Conservation (phyloP, 2,113 vertebrate species). For the Oplegnathus fasciatus region DNA sequence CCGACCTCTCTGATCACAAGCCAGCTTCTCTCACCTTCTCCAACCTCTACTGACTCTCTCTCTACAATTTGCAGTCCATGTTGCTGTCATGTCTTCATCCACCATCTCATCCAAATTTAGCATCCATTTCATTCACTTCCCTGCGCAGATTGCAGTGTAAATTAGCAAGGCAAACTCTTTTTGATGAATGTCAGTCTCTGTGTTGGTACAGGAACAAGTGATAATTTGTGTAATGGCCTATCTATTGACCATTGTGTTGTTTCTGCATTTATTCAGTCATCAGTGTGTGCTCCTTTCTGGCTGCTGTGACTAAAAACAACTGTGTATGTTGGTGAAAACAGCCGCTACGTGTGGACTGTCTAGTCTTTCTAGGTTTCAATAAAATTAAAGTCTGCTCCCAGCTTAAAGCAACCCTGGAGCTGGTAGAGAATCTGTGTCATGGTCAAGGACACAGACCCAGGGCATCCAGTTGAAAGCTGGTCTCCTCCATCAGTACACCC, state of each 20-base stretch:
- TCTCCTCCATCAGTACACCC: background rate
- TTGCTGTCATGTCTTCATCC: no score
- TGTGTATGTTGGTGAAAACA: background rate
- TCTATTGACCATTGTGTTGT: background rate
- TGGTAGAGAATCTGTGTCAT: background rate
- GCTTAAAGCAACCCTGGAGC: background rate
- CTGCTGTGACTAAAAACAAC: background rate
- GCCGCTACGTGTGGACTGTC: background rate
- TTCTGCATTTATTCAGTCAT: background rate
- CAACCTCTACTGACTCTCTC: background rate
- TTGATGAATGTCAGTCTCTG: background rate
- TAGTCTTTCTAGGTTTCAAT: background rate
- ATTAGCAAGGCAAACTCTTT: background rate
- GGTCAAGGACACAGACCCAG: background rate
- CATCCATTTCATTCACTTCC: no score
- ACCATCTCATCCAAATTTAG: no score
- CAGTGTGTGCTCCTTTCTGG: background rate
- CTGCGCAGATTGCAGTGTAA: background rate
- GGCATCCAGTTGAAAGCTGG: conserved; percentile 6
- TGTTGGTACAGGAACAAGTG: background rate
- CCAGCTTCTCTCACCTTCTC: no score
- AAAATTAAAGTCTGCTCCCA: background rate
- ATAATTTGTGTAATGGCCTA: no score
- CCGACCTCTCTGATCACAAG: no score
- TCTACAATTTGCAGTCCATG: background rate